Evolutionary conservation across 2,888 invertebrate species (phyloP).

Genomic region (Xestobium rufovillosum): DNA sequence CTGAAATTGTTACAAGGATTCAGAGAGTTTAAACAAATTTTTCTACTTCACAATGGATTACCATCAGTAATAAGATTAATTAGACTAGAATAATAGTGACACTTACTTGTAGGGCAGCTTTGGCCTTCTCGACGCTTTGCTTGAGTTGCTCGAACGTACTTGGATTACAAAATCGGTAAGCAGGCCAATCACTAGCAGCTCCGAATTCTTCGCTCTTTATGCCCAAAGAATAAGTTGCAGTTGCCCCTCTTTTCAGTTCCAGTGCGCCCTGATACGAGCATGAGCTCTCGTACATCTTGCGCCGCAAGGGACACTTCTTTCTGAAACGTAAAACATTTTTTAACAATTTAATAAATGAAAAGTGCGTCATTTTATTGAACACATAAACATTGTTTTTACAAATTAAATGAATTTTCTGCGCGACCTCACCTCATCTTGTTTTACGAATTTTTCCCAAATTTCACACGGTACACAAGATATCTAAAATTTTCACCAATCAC

Average conservation of each 20-base stretch:
- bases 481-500: too few relatives aligned
- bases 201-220: slow-evolving; percentile 44
- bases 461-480: too few relatives aligned
- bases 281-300: slow-evolving; percentile 85
- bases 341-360: slow-evolving; percentile 2
- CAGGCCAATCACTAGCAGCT: slow-evolving; percentile 61
- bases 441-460: too few relatives aligned
- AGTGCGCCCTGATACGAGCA: slow-evolving; percentile 73
- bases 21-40: too few relatives aligned
- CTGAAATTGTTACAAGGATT: too few relatives aligned
- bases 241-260: slow-evolving; percentile 40
- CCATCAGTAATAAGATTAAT: too few relatives aligned
- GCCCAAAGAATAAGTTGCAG: slow-evolving; percentile 36
- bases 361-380: too few relatives aligned
- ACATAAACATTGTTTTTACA: too few relatives aligned
- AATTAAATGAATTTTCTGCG: too few relatives aligned
- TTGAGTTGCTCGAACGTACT: slow-evolving; percentile 85
- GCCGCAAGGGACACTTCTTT: slow-evolving; percentile 38
- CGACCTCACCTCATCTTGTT: too few relatives aligned
- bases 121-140: slow-evolving; percentile 85
- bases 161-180: slow-evolving; percentile 71
- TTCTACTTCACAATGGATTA: too few relatives aligned
- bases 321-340: slow-evolving; percentile 26
- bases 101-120: slow-evolving; percentile 67
- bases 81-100: too few relatives aligned